Evolutionary conservation across 2,888 invertebrate genomes (phyloP).

Genomic region (Chalcosyrphus nemorum): DNA sequence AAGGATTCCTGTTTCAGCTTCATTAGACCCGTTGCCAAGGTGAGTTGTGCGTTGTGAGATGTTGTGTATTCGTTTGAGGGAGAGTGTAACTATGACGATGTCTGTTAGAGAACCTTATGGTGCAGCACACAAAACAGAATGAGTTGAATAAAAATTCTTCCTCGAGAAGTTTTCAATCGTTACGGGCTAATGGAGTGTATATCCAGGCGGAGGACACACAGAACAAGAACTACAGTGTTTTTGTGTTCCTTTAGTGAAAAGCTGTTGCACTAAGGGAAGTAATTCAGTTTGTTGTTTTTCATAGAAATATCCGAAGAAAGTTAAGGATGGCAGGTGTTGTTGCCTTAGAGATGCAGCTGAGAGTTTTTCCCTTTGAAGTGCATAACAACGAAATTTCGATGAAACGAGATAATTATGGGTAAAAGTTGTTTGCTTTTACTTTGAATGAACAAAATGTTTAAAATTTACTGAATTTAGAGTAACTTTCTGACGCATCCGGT

Average conservation of each 20-base stretch:
- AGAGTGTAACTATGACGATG: slow-evolving; percentile 22
- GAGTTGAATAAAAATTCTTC: slow-evolving; percentile 29
- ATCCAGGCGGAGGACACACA: not conserved
- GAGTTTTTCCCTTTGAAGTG: not conserved
- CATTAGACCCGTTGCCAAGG: slow-evolving; percentile 64
- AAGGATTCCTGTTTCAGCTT: slow-evolving; percentile 63
- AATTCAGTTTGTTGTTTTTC: not conserved
- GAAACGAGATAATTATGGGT: slow-evolving; percentile 5
- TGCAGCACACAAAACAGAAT: not conserved
- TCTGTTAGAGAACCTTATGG: slow-evolving; percentile 35
- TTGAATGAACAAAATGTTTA: not conserved
- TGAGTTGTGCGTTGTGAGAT: slow-evolving; percentile 31
- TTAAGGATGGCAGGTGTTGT: slow-evolving; percentile 4
- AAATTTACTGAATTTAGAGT: not conserved
- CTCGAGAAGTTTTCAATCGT: slow-evolving; percentile 52
- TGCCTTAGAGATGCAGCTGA: not conserved
- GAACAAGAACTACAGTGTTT: no score
- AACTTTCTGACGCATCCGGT: not conserved
- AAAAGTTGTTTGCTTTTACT: not conserved
- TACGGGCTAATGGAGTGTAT: slow-evolving; percentile 54
- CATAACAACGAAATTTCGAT: slow-evolving; percentile 1
- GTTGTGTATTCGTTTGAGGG: not conserved
- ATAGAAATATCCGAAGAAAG: not conserved
- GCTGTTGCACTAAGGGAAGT: slow-evolving; percentile 24
- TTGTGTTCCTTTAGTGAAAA: not conserved